Evolutionary conservation across 1,140 invertebrate species (phyloP).

Genomic region (Polyergus mexicanus): DNA sequence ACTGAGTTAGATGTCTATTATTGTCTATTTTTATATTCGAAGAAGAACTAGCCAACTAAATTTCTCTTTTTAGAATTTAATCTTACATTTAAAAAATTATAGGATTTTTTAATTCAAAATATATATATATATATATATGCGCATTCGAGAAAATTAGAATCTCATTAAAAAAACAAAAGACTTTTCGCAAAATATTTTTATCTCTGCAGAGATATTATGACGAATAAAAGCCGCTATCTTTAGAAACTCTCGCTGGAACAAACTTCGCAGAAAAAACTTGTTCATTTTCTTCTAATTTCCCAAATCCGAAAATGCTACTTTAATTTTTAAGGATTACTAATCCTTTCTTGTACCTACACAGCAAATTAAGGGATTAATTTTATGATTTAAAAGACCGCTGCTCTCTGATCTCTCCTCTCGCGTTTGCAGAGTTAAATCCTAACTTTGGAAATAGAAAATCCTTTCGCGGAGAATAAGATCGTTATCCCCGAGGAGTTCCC

Average conservation of each 20-base stretch:
- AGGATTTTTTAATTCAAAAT: conserved; percentile 15
- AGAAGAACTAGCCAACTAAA: neutral
- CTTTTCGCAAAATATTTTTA: conserved; percentile 10
- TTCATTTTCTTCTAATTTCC: conserved; percentile 29
- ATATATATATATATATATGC: no score
- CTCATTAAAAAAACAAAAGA: neutral
- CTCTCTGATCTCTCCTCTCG: neutral
- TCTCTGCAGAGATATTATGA: neutral
- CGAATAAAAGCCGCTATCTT: neutral
- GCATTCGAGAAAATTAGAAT: neutral
- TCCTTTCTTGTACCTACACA: neutral
- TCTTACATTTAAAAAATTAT: neutral
- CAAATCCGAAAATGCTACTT: neutral
- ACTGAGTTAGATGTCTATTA: neutral
- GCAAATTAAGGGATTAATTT: conserved; percentile 10
- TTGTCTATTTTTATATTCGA: neutral
- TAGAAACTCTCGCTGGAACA: neutral
- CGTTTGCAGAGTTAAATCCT: conserved; percentile 4
- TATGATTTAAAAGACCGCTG: conserved; percentile 15
- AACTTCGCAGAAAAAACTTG: neutral
- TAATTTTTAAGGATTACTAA: neutral
- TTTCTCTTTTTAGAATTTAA: neutral
- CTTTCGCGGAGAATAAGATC: conserved; percentile 48
- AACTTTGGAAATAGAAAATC: conserved; percentile 39
- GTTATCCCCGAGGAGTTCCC: conserved; percentile 17